phyloP scores from a whole-genome alignment of 2,888 invertebrate species.

The Parascotia fuliginaria region DNA sequence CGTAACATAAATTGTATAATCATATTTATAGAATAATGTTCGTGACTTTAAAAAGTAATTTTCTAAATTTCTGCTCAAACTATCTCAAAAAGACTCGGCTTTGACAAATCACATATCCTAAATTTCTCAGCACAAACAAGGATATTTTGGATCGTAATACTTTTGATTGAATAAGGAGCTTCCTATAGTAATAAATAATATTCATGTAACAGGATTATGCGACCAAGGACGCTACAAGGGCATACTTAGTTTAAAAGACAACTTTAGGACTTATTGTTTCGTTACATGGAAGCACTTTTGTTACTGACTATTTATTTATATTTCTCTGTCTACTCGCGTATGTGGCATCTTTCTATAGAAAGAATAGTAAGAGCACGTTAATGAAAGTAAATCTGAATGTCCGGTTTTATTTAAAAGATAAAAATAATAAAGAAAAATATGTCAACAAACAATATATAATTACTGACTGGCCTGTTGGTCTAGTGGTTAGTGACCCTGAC shows the following conservation, averaged over 20 bases:
- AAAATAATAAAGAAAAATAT: not conserved
- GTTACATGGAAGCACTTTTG: slow-evolving; percentile 2
- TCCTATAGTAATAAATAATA: slow-evolving; percentile 15
- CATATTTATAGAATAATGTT: no score
- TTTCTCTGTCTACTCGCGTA: not conserved
- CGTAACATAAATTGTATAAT: no score
- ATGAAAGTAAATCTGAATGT: not conserved
- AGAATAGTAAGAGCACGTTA: not conserved
- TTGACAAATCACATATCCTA: no score
- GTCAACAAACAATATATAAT: no score
- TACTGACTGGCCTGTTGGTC: no score
- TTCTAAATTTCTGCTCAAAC: no score
- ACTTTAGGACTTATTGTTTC: slow-evolving; percentile 4
- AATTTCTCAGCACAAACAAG: no score
- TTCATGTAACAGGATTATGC: slow-evolving; percentile 7
- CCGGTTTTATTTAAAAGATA: not conserved
- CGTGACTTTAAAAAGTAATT: no score
- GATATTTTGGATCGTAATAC: no score
- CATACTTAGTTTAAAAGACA: slow-evolving; percentile 6
- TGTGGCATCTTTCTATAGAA: not conserved
- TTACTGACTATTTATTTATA: not conserved
- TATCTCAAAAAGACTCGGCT: no score
- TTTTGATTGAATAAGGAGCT: slow-evolving; percentile 2
- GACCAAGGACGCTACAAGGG: not conserved
- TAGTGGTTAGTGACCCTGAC: no score